Percentiles rank a stretch among this genome's conserved stretches.
These are phyloP conservation scores for Heliconius ismenius DNA, from an alignment of 2,888 invertebrate genomes.

Conservation along the genomic window DNA sequence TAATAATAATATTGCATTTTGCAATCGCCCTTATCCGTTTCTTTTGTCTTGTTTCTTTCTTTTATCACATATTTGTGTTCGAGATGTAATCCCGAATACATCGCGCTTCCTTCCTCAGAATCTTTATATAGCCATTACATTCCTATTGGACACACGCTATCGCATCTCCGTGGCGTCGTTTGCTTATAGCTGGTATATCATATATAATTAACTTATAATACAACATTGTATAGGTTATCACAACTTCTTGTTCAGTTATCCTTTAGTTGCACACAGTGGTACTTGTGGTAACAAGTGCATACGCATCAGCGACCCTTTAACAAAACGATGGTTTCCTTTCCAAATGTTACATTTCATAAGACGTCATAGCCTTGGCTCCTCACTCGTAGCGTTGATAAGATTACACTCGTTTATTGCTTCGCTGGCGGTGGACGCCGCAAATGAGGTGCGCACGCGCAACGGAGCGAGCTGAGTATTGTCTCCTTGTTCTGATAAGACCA, in stretches of 20 bases:
- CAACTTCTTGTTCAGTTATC: conserved; percentile 37
- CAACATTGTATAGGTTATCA: conserved; percentile 38
- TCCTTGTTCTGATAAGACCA: conserved; percentile 70
- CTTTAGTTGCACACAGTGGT: conserved; percentile 25
- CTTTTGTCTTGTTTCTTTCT: conserved; percentile 42
- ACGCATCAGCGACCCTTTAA: conserved; percentile 18
- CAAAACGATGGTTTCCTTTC: conserved; percentile 7
- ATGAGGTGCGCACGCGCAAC: conserved; percentile 32
- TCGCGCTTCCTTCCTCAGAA: conserved; percentile 4
- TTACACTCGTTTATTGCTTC: conserved; percentile 29
- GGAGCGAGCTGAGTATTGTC: conserved; percentile 71
- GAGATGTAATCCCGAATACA: conserved; percentile 38
- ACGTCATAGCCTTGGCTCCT: conserved; percentile 36
- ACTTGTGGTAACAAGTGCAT: conserved; percentile 19
- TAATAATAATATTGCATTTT: conserved; percentile 78
- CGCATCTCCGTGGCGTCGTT: conserved; percentile 13
- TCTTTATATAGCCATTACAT: conserved; percentile 8
- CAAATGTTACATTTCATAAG: conserved; percentile 11
- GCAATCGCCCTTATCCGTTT: conserved; percentile 62
- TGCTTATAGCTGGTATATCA: conserved; percentile 27
- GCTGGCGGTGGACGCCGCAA: conserved; percentile 22
- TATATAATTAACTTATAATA: conserved; percentile 28
- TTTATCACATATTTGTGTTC: conserved; percentile 45
- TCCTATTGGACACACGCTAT: conserved; percentile 9
- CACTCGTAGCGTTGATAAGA: conserved; percentile 23